Percentiles rank a stretch among this genome's conserved stretches.
Evolutionary conservation across 1,140 invertebrate genomes (phyloP).

Genomic region (Hypsibius dujardini): DNA sequence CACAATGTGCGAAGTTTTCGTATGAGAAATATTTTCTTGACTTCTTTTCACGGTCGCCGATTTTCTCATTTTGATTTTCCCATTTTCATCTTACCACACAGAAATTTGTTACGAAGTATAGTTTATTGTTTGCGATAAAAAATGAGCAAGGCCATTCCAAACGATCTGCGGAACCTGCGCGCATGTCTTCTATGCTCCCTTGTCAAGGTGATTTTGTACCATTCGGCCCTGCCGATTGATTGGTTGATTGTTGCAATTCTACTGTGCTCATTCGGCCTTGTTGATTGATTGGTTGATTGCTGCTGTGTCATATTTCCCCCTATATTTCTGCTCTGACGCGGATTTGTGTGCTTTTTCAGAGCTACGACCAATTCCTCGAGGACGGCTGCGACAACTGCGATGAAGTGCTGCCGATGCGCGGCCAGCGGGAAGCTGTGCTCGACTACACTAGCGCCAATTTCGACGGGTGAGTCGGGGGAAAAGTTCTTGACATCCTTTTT

Average conservation of each 20-base stretch:
- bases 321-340: constrained; percentile 13
- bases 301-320: neutral
- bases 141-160: constrained; percentile 45
- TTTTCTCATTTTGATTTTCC: too few species aligned
- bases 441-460: constrained; percentile 93
- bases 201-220: constrained; percentile 53
- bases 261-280: too few species aligned
- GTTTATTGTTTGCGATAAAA: too few species aligned
- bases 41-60: too few species aligned
- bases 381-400: constrained; percentile 97
- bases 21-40: too few species aligned
- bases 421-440: constrained; percentile 82
- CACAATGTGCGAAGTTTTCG: too few species aligned
- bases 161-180: constrained; percentile 68
- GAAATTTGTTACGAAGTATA: too few species aligned
- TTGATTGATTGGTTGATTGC: neutral
- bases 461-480: constrained; percentile 55
- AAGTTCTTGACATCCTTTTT: too few species aligned
- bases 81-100: too few species aligned
- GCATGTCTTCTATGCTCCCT: constrained; percentile 86
- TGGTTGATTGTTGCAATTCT: constrained; percentile 32
- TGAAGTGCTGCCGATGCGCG: constrained; percentile 78
- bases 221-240: neutral
- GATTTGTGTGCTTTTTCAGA: constrained; percentile 43
- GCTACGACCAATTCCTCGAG: constrained; percentile 86